These are phyloP conservation scores for Actinemys pallida DNA, from an alignment of 2,113 vertebrate species.

Conservation along the genomic window DNA sequence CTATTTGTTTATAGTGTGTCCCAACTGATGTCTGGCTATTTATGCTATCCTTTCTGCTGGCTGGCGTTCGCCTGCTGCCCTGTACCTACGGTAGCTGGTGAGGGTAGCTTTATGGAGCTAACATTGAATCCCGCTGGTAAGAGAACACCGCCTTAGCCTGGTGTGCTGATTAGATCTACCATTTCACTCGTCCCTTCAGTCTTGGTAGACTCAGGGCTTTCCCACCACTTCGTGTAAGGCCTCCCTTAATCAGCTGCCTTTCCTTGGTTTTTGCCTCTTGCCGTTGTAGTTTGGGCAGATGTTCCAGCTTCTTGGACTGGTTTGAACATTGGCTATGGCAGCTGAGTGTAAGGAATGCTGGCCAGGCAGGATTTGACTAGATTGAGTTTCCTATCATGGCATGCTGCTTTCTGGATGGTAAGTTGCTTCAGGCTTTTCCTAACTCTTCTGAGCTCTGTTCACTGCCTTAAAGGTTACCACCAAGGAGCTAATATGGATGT, in stretches of 20 bases:
- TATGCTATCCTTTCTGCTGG: neutral
- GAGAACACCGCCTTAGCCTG: neutral
- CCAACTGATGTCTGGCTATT: neutral
- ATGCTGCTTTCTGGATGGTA: too few species aligned
- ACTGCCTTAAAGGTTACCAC: too few species aligned
- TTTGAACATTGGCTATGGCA: too few species aligned
- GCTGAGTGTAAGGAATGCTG: too few species aligned
- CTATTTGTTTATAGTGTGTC: neutral
- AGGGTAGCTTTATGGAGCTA: neutral
- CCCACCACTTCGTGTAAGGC: neutral
- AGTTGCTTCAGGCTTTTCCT: too few species aligned
- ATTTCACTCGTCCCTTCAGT: neutral
- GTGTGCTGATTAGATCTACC: neutral
- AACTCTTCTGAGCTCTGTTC: too few species aligned
- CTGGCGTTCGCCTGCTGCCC: neutral
- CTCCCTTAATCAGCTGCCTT: neutral
- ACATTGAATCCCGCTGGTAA: neutral
- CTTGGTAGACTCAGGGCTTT: neutral
- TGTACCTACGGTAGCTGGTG: neutral
- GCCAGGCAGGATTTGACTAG: too few species aligned
- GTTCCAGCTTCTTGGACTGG: too few species aligned
- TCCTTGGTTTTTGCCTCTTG: neutral
- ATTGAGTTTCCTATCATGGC: too few species aligned
- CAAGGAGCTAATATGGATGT: too few species aligned
- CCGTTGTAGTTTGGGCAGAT: neutral